Base-by-base conservation (phyloP, 35 echinoderm and acorn worm genomes). In the Lytechinus pictus region DNA sequence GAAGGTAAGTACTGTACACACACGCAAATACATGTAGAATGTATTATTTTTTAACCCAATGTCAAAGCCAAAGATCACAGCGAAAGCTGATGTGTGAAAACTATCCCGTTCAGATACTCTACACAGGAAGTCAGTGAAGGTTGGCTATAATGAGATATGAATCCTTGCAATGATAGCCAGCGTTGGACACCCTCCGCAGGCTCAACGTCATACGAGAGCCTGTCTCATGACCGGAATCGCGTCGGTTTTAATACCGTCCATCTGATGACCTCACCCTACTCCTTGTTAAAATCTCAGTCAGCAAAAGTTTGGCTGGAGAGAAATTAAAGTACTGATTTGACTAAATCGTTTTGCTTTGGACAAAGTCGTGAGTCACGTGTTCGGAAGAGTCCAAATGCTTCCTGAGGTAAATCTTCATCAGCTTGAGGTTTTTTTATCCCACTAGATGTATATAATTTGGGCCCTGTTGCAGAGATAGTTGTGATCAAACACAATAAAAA, bases 171-270 rank as follows among this genome's bases (percentile, higher is more conserved):
- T 79, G 66, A 79, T 79, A 24, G 21, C 19, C n/a, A 24, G 19
- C 19, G n/a, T 24, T 16, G 66, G 66, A 27, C 66, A 79, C 19
- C 66, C 66, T 79, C 66, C 8, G 14, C 66, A 79, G 66, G 66
- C n/a, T 79, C 66, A 79, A 79, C 66, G 66, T 79, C 66, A 79
- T 79, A 79, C 61, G 61, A 71, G 3, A 21, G n/a, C 14, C 66
- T n/a, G 66, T 79, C 66, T 79, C 66, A 79, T 79, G 66, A 79
- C 66, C 66, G 66, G 66, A 79, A 79, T 79, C 66, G 12, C 66
- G 66, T 79, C 66, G 66, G 66, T 6, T 44, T 44, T 16, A n/a
- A n/a, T 79, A 79, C 66, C 0, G 4, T 79, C 16, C 66, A 79
- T 79, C 66, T 79, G 66, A 79, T 79, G 66, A 79, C 66, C 66